Conservation (phyloP, 2,888 invertebrate genomes). For the Chrysolina oricalcia region DNA sequence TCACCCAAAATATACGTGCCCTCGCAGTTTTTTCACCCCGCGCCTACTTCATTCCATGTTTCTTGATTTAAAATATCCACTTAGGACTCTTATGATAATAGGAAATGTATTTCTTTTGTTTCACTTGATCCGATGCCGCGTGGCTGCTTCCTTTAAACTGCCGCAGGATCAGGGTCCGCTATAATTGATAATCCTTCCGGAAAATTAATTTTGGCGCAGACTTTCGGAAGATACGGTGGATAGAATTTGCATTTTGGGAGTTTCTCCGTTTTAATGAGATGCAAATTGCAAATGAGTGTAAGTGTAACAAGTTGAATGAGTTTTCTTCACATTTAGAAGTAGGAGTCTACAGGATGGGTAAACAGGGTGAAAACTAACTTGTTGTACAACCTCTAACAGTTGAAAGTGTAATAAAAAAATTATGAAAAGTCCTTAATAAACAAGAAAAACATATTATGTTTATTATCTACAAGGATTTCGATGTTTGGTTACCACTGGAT, state of each 20-base stretch:
- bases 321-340: too few relatives aligned
- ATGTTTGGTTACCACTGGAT: too few relatives aligned
- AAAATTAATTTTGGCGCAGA: conserved; percentile 36
- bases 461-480: too few relatives aligned
- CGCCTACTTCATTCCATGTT: conserved; percentile 62
- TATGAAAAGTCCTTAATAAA: too few relatives aligned
- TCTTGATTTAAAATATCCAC: conserved; percentile 62
- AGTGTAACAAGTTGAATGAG: too few relatives aligned
- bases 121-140: conserved; percentile 45
- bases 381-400: too few relatives aligned
- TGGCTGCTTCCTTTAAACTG: conserved; percentile 41
- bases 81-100: conserved; percentile 52
- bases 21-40: conserved; percentile 59
- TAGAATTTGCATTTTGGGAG: neutral
- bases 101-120: conserved; percentile 51
- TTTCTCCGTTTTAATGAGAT: neutral
- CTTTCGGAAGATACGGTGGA: neutral
- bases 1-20: conserved; percentile 47
- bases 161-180: conserved; percentile 37
- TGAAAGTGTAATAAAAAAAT: too few relatives aligned
- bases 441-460: too few relatives aligned
- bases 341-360: too few relatives aligned
- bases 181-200: conserved; percentile 44
- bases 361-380: too few relatives aligned
- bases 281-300: neutral